Evolutionary conservation across 1,140 invertebrate species (phyloP).

Genomic region (Bombus confusus): DNA sequence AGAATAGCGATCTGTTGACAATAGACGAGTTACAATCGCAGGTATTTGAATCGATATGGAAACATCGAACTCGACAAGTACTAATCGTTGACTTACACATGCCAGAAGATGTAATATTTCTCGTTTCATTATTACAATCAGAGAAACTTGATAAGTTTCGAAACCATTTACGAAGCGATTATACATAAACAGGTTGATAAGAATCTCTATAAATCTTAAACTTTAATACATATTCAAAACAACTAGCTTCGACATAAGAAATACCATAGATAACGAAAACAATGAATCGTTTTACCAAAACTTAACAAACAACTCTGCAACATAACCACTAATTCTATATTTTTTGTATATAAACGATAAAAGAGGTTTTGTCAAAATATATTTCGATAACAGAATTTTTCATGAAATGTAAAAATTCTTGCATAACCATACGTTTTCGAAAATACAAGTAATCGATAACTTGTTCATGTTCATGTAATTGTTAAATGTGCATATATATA

Average conservation of each 20-base stretch:
- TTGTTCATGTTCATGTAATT: not conserved
- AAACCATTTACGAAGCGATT: not conserved
- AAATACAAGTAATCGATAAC: not conserved
- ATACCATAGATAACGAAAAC: not conserved
- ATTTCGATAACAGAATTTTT: not conserved
- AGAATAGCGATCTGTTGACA: not conserved
- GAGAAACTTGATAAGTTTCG: not conserved
- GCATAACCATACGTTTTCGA: not conserved
- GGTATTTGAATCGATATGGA: not conserved
- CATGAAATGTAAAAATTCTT: not conserved
- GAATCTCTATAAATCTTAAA: not conserved
- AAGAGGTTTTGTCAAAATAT: not conserved
- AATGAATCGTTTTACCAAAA: not conserved
- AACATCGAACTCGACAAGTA: not conserved
- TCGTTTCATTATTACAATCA: not conserved
- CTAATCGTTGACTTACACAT: not conserved
- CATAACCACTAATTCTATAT: not conserved
- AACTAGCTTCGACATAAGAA: not conserved
- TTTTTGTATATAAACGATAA: not conserved
- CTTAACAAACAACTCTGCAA: no score
- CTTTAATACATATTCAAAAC: not conserved
- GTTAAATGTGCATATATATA: not conserved
- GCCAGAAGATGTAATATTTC: not conserved
- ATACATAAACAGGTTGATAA: slow-evolving; percentile 26
- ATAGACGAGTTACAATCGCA: not conserved